Base-by-base conservation (phyloP, 2,797 vertebrate genomes). In the Tarsius wallacei region DNA sequence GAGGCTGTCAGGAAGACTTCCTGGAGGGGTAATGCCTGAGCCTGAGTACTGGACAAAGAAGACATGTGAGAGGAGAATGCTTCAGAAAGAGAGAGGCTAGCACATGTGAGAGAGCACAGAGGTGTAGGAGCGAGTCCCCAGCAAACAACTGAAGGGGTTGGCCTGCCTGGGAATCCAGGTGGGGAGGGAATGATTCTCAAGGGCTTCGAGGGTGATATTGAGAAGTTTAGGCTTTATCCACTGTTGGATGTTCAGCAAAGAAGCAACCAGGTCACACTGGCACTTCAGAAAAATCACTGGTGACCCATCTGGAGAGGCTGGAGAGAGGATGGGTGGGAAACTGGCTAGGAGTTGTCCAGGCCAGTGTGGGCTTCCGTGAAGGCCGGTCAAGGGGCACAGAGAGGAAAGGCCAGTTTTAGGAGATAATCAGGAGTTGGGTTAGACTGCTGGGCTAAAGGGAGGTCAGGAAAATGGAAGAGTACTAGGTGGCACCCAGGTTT, bases 251-350 rank as follows among this genome's bases (percentile, higher is more conserved):
- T 71, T 77, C 42, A 71, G 57, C 59, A 53, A 70, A n/a, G 22
- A 7, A 63, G 61, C n/a, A 83, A 26, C 71, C 10, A 80, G 42
- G 55, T 73, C 28, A 26, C 70, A 88, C 6, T 22, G 21, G 31
- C 31, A 68, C n/a, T 91, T 96, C 77, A 57, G 21, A 76, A 94
- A 97, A 81, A n/a, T n/a, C 78, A 47, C 7, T n/a, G 74, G 11
- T 36, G n/a, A 61, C 33, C 26, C 73, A 77, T 53, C 89, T 70
- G 36, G 84, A n/a, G 71, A 85, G 89, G 93, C 86, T 70, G 49
- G 84, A n/a, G 71, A 85, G 89, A 94, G 49, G 31, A 53, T 53
- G 21, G 31, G 42, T 76, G 55, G 49, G 53, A 92, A 21, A 24
- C 36, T 68, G 4, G 7, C 47, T 59, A 73, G 49, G 36, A 85